Base-by-base conservation (phyloP, 2,797 vertebrate species). In the Octomys mimax region DNA sequence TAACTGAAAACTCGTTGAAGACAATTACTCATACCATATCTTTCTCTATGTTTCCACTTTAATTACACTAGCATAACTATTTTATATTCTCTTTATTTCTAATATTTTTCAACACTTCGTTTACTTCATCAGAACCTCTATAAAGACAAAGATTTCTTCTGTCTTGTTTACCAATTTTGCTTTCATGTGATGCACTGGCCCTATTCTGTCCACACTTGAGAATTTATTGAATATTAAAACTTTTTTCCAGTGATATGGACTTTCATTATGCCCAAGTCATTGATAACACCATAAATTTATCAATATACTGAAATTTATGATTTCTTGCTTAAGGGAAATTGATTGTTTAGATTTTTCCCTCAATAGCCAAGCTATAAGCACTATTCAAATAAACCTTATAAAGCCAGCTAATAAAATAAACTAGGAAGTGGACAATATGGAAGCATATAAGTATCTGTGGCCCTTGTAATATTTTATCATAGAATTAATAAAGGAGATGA, bases 11-110 rank as follows among this genome's bases (percentile, higher is more conserved):
- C 4, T 71, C 78, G 13, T 46, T 64, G 57, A 81, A 54, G 22
- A 79, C 42, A 92, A 85, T 93, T 73, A 33, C 2, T 73, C 61
- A 75, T 19, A 64, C 21, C 46, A 4, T 14, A 42, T 79, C 28
- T 68, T 89, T 89, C 78, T 81, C 64, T 90, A 77, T 73, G 59
- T 82, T 82, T 73, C 28, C 49, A 82, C 13, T 33, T 93, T 9
- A 46, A 3, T 42, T 33, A 12, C 1, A 52, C 66, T 52, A 86
- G 18, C n/a, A 61, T 71, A 54, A 46, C 78, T 79, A 46, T 78
- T 61, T 61, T 61, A 61, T 0, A n/a, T 0, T 81, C 8, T 33
- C 57, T 49, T 62, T 49, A n/a, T 71, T 80, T 93, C 33, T 64
- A 73, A 88, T 68, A 75, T 75, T 70, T 93, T 81, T 28, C 11